Conservation (phyloP, 1,140 invertebrate species). For the Sycobia sp. region DNA sequence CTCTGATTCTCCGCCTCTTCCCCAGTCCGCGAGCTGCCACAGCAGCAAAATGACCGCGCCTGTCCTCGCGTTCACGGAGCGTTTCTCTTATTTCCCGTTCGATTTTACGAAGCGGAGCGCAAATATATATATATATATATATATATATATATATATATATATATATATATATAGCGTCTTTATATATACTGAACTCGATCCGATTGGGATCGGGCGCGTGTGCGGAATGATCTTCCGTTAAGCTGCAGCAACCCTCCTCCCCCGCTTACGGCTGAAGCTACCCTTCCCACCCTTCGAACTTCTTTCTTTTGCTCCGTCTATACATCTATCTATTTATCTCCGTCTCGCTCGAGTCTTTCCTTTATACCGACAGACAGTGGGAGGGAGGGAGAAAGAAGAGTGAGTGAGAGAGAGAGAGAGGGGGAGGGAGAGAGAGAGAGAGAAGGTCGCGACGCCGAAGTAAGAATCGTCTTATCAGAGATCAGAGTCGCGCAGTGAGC, state of each 20-base stretch:
- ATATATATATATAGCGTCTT: too few species aligned
- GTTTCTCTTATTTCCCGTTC: conserved; percentile 38
- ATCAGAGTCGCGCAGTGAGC: conserved; percentile 62
- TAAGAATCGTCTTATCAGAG: conserved; percentile 54
- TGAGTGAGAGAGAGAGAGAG: background rate
- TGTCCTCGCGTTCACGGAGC: too few species aligned
- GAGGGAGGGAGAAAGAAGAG: background rate
- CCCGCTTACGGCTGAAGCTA: conserved; percentile 1
- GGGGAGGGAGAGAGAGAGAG: conserved; percentile 16
- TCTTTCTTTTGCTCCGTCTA: background rate
- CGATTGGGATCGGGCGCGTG: conserved; percentile 38
- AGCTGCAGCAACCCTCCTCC: conserved; percentile 40
- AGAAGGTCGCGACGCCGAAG: conserved; percentile 32
- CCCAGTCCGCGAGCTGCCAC: background rate
- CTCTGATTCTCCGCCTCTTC: background rate
- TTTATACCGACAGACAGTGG: background rate
- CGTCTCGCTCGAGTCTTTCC: conserved; percentile 17
- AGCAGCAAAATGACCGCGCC: background rate
- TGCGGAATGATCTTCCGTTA: conserved; percentile 57
- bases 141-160: too few species aligned
- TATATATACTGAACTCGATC: conserved; percentile 37
- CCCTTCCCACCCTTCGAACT: background rate
- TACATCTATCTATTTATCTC: conserved; percentile 27
- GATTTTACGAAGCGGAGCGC: too few species aligned
- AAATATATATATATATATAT: too few species aligned